Evolutionary conservation across 2,797 vertebrate species (phyloP).

Genomic region (Glyptemys insculpta): DNA sequence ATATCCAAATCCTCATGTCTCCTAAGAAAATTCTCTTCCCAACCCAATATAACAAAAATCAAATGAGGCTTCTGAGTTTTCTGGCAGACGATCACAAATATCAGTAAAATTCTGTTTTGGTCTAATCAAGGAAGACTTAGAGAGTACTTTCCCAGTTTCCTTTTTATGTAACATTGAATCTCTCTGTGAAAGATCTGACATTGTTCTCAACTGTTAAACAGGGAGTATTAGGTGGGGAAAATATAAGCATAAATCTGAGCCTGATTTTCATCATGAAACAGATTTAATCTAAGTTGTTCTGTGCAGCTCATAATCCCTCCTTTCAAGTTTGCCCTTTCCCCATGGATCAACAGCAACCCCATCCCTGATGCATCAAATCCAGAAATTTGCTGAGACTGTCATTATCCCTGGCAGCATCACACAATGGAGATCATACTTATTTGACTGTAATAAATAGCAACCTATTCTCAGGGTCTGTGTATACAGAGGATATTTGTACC

Average conservation of each 20-base stretch:
- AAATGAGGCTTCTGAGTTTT: not conserved
- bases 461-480: not conserved
- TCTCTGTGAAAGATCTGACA: slow-evolving; percentile 37
- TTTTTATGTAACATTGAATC: not conserved
- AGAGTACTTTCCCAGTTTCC: not conserved
- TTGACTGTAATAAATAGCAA: slow-evolving; percentile 18
- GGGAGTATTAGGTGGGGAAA: not conserved
- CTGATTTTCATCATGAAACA: slow-evolving; percentile 36
- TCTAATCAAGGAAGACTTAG: not conserved
- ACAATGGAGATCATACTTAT: slow-evolving; percentile 32
- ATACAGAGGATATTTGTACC: not conserved
- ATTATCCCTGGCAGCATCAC: slow-evolving; percentile 62
- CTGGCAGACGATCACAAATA: not conserved
- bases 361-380: slow-evolving; percentile 65
- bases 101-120: slow-evolving; percentile 20
- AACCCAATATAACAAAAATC: not conserved
- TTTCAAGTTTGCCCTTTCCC: slow-evolving; percentile 70
- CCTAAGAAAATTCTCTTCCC: not conserved
- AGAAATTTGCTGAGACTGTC: slow-evolving; percentile 69
- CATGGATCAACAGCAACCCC: slow-evolving; percentile 61
- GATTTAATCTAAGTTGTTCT: slow-evolving; percentile 56
- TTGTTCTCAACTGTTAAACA: slow-evolving; percentile 53
- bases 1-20: not conserved
- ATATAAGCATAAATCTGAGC: slow-evolving; percentile 60
- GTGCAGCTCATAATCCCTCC: slow-evolving; percentile 66